Evolutionary conservation across 2,113 vertebrate species (phyloP).

Genomic region (Symphodus melops): DNA sequence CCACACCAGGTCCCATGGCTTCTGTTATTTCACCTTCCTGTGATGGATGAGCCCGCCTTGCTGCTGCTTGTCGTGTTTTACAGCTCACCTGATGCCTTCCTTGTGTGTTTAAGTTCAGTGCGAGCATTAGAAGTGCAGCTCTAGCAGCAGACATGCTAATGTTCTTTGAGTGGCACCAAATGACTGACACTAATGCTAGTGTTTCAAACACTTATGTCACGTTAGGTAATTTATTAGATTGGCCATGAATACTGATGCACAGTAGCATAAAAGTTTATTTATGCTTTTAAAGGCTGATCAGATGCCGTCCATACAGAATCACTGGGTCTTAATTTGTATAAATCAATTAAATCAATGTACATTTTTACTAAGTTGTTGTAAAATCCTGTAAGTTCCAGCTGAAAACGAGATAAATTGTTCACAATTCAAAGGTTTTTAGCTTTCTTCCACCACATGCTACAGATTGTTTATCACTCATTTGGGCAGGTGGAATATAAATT

Average conservation of each 20-base stretch:
- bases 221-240: slow-evolving; percentile 31
- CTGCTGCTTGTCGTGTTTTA: slow-evolving; percentile 22
- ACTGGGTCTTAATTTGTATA: slow-evolving; percentile 21
- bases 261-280: slow-evolving; percentile 1
- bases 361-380: background rate
- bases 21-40: slow-evolving; percentile 24
- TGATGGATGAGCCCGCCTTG: slow-evolving; percentile 47
- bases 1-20: slow-evolving; percentile 45
- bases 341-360: too few relatives aligned
- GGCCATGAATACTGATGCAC: slow-evolving; percentile 23
- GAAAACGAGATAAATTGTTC: background rate
- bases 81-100: slow-evolving; percentile 40
- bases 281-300: background rate
- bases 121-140: slow-evolving; percentile 12
- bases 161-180: slow-evolving; percentile 37
- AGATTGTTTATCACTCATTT: too few relatives aligned
- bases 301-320: background rate
- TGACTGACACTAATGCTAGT: slow-evolving; percentile 41
- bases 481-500: background rate
- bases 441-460: too few relatives aligned
- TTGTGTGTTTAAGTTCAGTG: slow-evolving; percentile 21
- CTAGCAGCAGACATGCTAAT: slow-evolving; percentile 43
- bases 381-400: background rate
- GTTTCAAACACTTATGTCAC: slow-evolving; percentile 26
- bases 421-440: too few relatives aligned